Evolutionary conservation across 2,888 invertebrate genomes (phyloP).

Genomic region (Rhimphoctona megacephalus): DNA sequence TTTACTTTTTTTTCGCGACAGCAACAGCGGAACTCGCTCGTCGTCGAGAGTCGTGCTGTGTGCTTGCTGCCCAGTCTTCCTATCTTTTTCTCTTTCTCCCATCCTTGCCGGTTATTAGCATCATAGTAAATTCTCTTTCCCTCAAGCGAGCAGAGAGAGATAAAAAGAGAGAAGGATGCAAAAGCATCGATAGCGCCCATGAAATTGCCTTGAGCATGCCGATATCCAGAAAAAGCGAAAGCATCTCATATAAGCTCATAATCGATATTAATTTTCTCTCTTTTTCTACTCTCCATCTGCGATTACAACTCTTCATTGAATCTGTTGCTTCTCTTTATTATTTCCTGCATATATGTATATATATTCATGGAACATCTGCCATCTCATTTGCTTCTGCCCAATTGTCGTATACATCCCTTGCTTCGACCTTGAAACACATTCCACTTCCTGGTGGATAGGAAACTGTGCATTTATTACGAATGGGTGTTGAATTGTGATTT

Average conservation of each 20-base stretch:
- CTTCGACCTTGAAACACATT: conserved; percentile 30
- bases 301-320: conserved; percentile 26
- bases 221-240: conserved; percentile 64
- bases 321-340: conserved; percentile 40
- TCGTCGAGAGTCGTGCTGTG: conserved; percentile 32
- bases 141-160: conserved; percentile 36
- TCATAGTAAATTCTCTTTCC: conserved; percentile 55
- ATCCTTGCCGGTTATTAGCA: conserved; percentile 65
- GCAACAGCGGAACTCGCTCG: conserved; percentile 50
- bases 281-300: conserved; percentile 4
- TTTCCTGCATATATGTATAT: conserved; percentile 31
- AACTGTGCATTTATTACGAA: background rate
- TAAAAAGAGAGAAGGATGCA: background rate
- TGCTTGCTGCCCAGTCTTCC: conserved; percentile 35
- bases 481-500: background rate
- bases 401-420: conserved; percentile 8
- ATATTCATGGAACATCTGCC: background rate
- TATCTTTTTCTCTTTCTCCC: conserved; percentile 44
- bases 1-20: conserved; percentile 57
- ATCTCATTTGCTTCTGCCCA: conserved; percentile 40
- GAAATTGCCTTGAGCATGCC: conserved; percentile 47
- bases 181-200: background rate
- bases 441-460: background rate
- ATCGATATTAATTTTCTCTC: conserved; percentile 56
- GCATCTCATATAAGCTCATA: conserved; percentile 39